Evolutionary conservation across 2,888 invertebrate genomes (phyloP).

Genomic region (Dicyrtomina minuta): DNA sequence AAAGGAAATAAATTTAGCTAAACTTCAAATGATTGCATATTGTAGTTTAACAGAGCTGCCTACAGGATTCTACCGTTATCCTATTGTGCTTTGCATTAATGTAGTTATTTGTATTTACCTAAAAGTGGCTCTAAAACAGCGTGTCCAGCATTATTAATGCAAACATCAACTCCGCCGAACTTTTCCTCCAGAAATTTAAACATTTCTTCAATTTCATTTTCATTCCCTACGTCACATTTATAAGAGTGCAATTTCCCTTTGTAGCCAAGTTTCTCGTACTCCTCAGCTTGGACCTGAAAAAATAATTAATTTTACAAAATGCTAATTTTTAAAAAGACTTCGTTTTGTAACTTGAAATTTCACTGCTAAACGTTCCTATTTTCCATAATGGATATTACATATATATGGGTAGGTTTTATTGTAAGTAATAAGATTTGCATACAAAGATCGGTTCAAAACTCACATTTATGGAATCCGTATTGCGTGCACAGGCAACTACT

Average conservation of each 20-base stretch:
- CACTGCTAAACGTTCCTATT: too few species aligned
- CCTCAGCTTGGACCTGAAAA: slow-evolving; percentile 33
- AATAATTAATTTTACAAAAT: too few species aligned
- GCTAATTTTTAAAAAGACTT: too few species aligned
- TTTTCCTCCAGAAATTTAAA: slow-evolving; percentile 44
- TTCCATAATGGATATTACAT: too few species aligned
- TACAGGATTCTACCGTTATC: too few species aligned
- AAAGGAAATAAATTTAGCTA: neutral
- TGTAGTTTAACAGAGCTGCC: too few species aligned
- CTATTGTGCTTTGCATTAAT: too few species aligned
- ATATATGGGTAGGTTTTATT: too few species aligned
- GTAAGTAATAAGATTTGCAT: too few species aligned
- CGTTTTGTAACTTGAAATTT: too few species aligned
- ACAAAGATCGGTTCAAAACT: too few species aligned
- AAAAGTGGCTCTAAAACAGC: slow-evolving; percentile 35
- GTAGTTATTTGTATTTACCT: too few species aligned
- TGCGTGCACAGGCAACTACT: slow-evolving; percentile 47
- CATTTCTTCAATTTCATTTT: slow-evolving; percentile 40
- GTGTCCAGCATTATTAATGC: slow-evolving; percentile 47
- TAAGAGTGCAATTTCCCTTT: slow-evolving; percentile 38
- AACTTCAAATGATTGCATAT: neutral
- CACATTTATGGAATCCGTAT: slow-evolving; percentile 39
- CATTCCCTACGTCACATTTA: slow-evolving; percentile 43
- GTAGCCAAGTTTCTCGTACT: slow-evolving; percentile 36
- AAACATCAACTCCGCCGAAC: slow-evolving; percentile 45